A percentile compares a stretch with the other conserved stretches of the same genome.
Conservation (phyloP, 2,113 vertebrate species). For the Nesogale talazaci region DNA sequence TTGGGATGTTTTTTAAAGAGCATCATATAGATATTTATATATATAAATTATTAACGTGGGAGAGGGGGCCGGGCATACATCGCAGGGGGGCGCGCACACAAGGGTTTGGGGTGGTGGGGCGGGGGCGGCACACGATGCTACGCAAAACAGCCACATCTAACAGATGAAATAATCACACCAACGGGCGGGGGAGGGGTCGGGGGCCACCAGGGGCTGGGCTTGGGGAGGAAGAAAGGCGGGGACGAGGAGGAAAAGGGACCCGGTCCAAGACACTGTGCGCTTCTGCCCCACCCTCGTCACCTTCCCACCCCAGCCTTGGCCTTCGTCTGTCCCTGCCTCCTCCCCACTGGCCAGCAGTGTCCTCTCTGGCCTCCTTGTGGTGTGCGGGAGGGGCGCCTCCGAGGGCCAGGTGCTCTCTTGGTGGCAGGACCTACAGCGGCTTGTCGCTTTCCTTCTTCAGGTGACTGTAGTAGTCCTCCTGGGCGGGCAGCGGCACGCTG, state of each 20-base stretch:
- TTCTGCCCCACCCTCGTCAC: conserved; percentile 63
- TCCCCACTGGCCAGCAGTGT: conserved; percentile 66
- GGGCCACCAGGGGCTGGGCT: conserved; percentile 44
- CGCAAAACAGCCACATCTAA: conserved; percentile 90
- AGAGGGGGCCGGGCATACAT: conserved; percentile 73
- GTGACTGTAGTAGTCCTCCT: conserved; percentile 99
- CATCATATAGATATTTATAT: conserved; percentile 88
- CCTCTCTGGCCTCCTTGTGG: conserved; percentile 52
- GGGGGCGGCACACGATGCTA: conserved; percentile 86
- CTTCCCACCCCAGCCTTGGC: conserved; percentile 65
- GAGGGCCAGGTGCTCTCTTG: conserved; percentile 57
- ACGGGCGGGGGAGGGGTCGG: conserved; percentile 66
- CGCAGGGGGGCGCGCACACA: conserved; percentile 72
- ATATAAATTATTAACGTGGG: conserved; percentile 87
- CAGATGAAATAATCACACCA: conserved; percentile 87
- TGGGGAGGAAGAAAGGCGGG: conserved; percentile 41
- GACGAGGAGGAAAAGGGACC: conserved; percentile 60
- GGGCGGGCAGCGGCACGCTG: conserved; percentile 89
- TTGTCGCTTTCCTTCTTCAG: conserved; percentile 99
- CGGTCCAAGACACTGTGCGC: conserved; percentile 75
- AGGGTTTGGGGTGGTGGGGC: conserved; percentile 38
- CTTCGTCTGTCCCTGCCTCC: conserved; percentile 51
- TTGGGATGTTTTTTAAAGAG: conserved; percentile 84
- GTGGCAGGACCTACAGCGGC: conserved; percentile 91
- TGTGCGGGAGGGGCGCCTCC: conserved; percentile 46